These are phyloP conservation scores for Cheiracanthium punctorium DNA, from an alignment of 2,888 invertebrate species.

Conservation along the genomic window DNA sequence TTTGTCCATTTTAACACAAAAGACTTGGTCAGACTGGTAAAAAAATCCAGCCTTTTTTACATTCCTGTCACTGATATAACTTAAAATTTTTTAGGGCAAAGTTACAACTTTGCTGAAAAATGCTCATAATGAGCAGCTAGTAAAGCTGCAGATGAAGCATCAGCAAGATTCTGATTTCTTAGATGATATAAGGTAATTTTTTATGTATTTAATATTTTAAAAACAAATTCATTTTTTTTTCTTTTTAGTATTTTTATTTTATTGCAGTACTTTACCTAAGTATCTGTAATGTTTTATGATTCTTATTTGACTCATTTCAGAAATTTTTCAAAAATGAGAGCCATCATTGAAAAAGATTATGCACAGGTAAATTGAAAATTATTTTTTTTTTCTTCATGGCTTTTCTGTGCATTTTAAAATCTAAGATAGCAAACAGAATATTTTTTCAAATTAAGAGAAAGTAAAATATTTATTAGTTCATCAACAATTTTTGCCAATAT, in stretches of 20 bases:
- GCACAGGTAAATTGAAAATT: slow-evolving; percentile 84
- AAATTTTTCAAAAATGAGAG: slow-evolving; percentile 92
- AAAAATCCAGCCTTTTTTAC: neutral
- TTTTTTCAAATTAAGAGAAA: no score
- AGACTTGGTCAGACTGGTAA: no score
- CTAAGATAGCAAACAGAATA: no score
- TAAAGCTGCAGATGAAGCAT: slow-evolving; percentile 71
- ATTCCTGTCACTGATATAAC: no score
- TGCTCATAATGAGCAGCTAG: slow-evolving; percentile 59
- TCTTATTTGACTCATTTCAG: slow-evolving; percentile 76
- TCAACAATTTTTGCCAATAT: no score
- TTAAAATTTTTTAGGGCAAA: slow-evolving; percentile 63
- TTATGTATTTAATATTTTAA: neutral
- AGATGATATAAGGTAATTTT: slow-evolving; percentile 71
- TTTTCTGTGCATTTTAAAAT: no score
- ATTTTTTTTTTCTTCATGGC: no score
- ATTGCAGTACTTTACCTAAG: no score
- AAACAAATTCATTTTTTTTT: no score
- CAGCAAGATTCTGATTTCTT: slow-evolving; percentile 71
- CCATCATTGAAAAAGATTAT: slow-evolving; percentile 94
- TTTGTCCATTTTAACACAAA: no score
- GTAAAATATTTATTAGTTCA: no score
- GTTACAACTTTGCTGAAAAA: slow-evolving; percentile 60
- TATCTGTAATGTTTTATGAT: no score
- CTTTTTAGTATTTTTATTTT: neutral